Evolutionary conservation across 2,888 invertebrate species (phyloP), one percentile per base, ranked within the genome.

Genomic region (Tortrix viridana): DNA sequence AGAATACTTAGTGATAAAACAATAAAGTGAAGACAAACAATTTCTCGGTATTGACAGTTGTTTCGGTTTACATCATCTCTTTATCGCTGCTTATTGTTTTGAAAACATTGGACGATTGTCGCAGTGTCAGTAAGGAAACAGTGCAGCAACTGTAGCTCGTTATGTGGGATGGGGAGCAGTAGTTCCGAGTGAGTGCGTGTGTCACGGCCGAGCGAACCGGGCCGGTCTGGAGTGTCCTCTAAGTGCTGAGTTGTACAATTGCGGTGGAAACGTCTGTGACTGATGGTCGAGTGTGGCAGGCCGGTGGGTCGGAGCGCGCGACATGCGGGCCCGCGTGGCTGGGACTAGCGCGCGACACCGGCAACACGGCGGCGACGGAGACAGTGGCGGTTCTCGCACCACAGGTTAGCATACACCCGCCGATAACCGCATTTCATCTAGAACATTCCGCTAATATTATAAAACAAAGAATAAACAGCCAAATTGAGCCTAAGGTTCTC

Each of bases 331-430:
- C 82, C 82, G 73, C 80, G 81, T 77, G 83, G 81, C 82, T 84
- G 79, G 79, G 83, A 81, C 81, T 88, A 88, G 85, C 73, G 77
- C 70, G 71, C 73, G 67, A 85, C 76, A 84, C 79, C 84, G 76
- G 76, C 90, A 91, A 86, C 75, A 91, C 91, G 91, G 91, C 90
- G 81, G 77, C 86, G 69, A 81, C 85, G 71, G 85, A 85, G 73
- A 73, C 86, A 72, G 81, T 80, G 68, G 75, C 84, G 80, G 85
- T 80, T 79, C 86, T 85, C 72, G 85, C 86, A 80, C 85, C 86
- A 84, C 87, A 89, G 89, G 89, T 89, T 82, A 68, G 80, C 76
- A 74, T 74, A 74, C 67, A 16, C 20, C 19, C 26, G 46, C 50
- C 23, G 44, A 49, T 22, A 22, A 43, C 22, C 38, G 20, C 18